Evolutionary conservation across 1,140 invertebrate species (phyloP), one percentile per base, ranked within the genome.

Genomic region (Drosophila leontia): DNA sequence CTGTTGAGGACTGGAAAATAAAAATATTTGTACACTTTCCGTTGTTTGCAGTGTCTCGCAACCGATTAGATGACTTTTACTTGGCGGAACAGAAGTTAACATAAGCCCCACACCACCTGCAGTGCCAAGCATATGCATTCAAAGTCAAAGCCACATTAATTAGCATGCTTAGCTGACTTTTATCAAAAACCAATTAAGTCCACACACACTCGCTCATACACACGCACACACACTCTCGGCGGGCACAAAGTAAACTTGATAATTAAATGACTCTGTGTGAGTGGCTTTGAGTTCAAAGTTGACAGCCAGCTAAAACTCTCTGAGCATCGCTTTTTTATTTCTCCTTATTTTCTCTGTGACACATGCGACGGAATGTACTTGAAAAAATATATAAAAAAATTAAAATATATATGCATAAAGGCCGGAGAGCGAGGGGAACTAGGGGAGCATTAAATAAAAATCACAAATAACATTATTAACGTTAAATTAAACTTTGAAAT

Each of bases 111-210:
- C 23, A 29, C 72, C 47, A 62, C 41, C 69, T 62, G 47, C 63
- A 55, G 42, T 29, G 47, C 45, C 23, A 7, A 29, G 72, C 70
- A 75, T 55, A 84, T 63, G 78, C 84, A 87, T 87, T 79, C 69
- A 78, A 79, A 79, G 76, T 71, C 76, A 79, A 79, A 78, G 77
- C 61, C 75, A 71, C 85, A 84, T 79, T 90, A 90, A 90, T 90
- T 90, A 90, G 75, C 82, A 90, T 90, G 85, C 86, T 83, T 85
- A 91, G 85, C 75, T 91, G 68, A 90, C 78, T 88, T 90, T 90
- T 90, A 91, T 90, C 75, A 90, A 91, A 87, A 90, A 91, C 85
- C 85, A 90, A 90, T 90, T 90, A 90, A 90, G 71, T 76, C 68
- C 64, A 60, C 75, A 77, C 56, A 63, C 23, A 55, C 64, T 57